Evolutionary conservation across 2,113 vertebrate genomes (phyloP).

Genomic region (Pterocles burchelli): DNA sequence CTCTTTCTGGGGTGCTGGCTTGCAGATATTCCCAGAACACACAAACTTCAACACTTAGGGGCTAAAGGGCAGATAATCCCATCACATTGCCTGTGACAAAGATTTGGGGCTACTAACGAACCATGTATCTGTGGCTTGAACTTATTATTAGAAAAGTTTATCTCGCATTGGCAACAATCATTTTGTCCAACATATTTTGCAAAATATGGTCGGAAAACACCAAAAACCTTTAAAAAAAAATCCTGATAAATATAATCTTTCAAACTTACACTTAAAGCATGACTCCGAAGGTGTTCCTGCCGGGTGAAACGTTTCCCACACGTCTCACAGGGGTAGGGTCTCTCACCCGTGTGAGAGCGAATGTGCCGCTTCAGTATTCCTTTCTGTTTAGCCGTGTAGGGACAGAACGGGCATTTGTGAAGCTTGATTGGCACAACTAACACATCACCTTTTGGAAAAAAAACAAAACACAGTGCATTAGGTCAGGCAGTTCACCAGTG

Average conservation of each 20-base stretch:
- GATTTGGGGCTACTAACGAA: not conserved
- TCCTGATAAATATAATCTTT: too few species aligned
- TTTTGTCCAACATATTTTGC: fast-evolving
- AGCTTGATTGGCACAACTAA: constrained; percentile 93
- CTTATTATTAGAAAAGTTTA: not conserved
- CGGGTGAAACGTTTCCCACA: constrained; percentile 96
- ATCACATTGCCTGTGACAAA: fast-evolving
- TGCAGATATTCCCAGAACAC: not conserved
- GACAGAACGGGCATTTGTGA: constrained; percentile 96
- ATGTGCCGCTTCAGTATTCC: constrained; percentile 96
- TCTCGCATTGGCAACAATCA: fast-evolving
- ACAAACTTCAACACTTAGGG: fast-evolving
- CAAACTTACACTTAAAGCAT: constrained; percentile 88
- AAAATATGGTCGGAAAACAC: fast-evolving
- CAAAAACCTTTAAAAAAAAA: too few species aligned
- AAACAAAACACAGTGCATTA: fast-evolving
- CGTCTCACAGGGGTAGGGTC: constrained; percentile 93
- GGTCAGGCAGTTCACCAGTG: fast-evolving
- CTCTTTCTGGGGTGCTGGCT: not conserved
- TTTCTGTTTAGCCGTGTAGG: constrained; percentile 97
- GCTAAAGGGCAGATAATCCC: not conserved
- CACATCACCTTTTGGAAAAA: constrained; percentile 81
- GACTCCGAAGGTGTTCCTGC: constrained; percentile 95
- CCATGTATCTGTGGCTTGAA: fast-evolving
- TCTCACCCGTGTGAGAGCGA: constrained; percentile 94